Conservation (phyloP, 2,888 invertebrate genomes). For the Tipula lateralis region DNA sequence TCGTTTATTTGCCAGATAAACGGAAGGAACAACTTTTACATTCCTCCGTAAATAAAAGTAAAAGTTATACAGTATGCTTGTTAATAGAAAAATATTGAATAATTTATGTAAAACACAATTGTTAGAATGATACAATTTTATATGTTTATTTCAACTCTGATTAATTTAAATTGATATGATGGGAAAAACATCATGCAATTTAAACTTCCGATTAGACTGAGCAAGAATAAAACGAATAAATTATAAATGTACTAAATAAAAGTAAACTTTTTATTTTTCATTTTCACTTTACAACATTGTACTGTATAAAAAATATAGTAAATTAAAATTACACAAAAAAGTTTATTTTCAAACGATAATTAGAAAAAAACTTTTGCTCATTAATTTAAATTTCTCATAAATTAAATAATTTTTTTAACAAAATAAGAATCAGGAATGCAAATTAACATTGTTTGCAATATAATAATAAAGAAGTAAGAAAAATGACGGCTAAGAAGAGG, state of each 20-base stretch:
- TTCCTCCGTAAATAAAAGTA: no score
- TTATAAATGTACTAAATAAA: neutral
- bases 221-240: neutral
- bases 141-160: neutral
- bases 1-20: no score
- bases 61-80: no score
- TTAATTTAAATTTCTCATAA: neutral
- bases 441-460: neutral
- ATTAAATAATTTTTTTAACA: neutral
- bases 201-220: neutral
- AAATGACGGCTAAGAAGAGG: neutral
- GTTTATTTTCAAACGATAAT: neutral
- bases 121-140: neutral
- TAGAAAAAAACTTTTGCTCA: neutral
- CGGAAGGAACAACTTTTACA: no score
- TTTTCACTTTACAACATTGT: neutral
- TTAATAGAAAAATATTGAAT: no score
- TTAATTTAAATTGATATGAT: neutral
- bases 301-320: neutral
- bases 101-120: no score
- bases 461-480: neutral
- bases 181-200: neutral
- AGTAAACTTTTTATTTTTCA: neutral
- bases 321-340: neutral
- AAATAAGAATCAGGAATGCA: neutral